A percentile compares a stretch with the other conserved stretches of the same genome.
These are phyloP conservation scores for Poecilia picta DNA, from an alignment of 2,797 vertebrate genomes.

Conservation along the genomic window DNA sequence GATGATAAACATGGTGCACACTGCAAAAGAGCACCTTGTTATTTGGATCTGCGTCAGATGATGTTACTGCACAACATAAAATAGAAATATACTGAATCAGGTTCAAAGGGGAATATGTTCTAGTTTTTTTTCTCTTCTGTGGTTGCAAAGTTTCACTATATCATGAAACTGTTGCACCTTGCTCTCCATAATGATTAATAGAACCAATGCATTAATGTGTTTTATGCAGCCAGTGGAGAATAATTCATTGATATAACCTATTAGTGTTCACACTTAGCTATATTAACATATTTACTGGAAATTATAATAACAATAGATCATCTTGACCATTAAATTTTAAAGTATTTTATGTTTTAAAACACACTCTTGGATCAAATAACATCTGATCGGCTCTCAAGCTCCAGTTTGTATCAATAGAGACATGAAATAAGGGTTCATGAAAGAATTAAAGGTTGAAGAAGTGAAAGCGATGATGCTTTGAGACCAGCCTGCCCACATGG, in stretches of 20 bases:
- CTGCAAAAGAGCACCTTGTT: constrained; percentile 7
- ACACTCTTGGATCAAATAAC: background rate
- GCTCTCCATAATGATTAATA: background rate
- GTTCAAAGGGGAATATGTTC: background rate
- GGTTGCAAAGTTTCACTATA: background rate
- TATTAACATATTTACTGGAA: background rate
- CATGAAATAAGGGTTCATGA: background rate
- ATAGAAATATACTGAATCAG: background rate
- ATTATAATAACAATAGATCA: background rate
- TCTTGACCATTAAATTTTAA: background rate
- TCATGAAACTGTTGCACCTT: background rate
- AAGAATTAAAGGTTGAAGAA: constrained; percentile 10
- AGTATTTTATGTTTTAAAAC: constrained; percentile 2
- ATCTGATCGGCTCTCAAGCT: background rate
- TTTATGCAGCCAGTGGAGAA: background rate
- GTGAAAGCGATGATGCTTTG: constrained; percentile 7
- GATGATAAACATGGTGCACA: constrained; percentile 19
- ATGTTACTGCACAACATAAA: background rate
- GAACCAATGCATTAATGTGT: background rate
- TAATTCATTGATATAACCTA: background rate
- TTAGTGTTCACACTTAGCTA: background rate
- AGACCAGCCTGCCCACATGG: constrained; percentile 12
- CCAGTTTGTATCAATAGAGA: background rate
- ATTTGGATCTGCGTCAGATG: constrained; percentile 15
- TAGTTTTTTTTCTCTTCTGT: background rate